These are phyloP conservation scores for Thelaira solivaga DNA, from an alignment of 2,888 invertebrate genomes.

Conservation along the genomic window DNA sequence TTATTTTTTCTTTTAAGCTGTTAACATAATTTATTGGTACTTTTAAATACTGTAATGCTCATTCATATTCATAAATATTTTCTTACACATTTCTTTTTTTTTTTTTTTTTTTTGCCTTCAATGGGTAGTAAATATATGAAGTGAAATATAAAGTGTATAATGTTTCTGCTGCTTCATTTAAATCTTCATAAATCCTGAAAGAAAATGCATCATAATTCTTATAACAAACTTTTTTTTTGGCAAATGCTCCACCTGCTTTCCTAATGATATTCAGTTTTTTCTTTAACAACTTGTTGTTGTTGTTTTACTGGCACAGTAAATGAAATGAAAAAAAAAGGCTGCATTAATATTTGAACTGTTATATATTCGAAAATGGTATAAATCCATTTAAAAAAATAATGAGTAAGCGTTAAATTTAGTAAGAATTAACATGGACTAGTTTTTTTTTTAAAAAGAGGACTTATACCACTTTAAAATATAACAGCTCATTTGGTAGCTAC, in stretches of 20 bases:
- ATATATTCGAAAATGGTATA: too few species aligned
- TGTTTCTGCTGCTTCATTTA: constrained; percentile 42
- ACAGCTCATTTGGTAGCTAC: constrained; percentile 59
- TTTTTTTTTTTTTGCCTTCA: constrained; percentile 52
- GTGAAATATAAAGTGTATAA: constrained; percentile 9
- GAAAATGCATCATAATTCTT: constrained; percentile 61
- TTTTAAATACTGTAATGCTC: constrained; percentile 53
- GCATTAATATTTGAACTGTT: too few species aligned
- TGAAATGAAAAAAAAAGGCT: background rate
- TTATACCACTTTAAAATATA: too few species aligned
- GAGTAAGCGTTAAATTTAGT: too few species aligned
- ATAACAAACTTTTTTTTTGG: background rate
- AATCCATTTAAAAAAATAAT: too few species aligned
- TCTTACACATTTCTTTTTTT: constrained; percentile 4
- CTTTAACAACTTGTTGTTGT: constrained; percentile 15
- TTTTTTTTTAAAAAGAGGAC: background rate
- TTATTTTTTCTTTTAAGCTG: constrained; percentile 28
- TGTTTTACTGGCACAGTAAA: background rate
- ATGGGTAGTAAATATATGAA: background rate
- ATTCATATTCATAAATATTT: constrained; percentile 65
- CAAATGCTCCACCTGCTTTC: background rate
- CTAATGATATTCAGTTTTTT: too few species aligned
- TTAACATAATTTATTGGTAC: constrained; percentile 56
- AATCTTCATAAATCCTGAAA: constrained; percentile 69
- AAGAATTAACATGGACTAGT: too few species aligned